Evolutionary conservation across 2,888 invertebrate genomes (phyloP).

Genomic region (Sesamia inferens): DNA sequence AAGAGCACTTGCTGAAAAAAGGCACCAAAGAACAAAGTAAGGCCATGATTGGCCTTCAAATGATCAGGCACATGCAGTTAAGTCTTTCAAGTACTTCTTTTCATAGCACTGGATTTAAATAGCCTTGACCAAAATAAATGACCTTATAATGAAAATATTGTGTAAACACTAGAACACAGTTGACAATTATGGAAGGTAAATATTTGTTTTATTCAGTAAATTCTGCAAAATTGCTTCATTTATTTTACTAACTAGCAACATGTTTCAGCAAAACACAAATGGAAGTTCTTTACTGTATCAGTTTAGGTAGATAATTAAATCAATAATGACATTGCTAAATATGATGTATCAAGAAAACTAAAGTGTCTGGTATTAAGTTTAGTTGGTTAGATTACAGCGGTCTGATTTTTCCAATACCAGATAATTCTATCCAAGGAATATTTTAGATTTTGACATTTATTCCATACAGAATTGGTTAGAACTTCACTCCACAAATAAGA

Average conservation of each 20-base stretch:
- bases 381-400: too few species aligned
- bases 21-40: conserved; percentile 52
- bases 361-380: too few species aligned
- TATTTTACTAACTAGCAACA: conserved; percentile 32
- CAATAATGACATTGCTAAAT: too few species aligned
- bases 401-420: too few species aligned
- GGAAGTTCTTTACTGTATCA: background rate
- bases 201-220: conserved; percentile 48
- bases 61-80: conserved; percentile 50
- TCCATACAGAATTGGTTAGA: too few species aligned
- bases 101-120: conserved; percentile 48
- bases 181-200: conserved; percentile 40
- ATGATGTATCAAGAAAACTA: too few species aligned
- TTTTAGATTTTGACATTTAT: too few species aligned
- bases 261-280: conserved; percentile 12
- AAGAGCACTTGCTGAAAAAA: conserved; percentile 61
- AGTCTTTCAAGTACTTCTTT: conserved; percentile 59
- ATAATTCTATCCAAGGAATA: too few species aligned
- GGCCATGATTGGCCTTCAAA: conserved; percentile 47
- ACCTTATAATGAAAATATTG: conserved; percentile 56
- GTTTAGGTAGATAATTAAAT: too few species aligned
- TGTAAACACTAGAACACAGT: conserved; percentile 46
- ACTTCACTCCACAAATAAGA: too few species aligned
- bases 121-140: conserved; percentile 66
- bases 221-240: conserved; percentile 47